A percentile compares a stretch with the other conserved stretches of the same genome.
Evolutionary conservation across 2,888 invertebrate species (phyloP).

Genomic region (Parasteatoda lunata): DNA sequence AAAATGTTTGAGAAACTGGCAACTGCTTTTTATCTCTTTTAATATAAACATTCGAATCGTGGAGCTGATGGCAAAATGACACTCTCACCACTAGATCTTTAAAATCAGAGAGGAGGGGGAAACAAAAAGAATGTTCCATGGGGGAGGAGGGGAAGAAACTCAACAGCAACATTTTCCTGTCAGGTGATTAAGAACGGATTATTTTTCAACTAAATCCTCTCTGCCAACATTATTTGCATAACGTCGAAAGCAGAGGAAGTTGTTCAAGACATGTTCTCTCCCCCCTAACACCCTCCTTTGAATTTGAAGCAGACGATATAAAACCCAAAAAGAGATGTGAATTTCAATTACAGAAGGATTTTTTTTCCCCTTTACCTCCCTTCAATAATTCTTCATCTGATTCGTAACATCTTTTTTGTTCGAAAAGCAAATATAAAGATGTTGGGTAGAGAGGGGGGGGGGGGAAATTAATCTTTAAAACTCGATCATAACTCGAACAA

Average conservation of each 20-base stretch:
- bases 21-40: not conserved
- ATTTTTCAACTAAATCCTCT: constrained; percentile 33
- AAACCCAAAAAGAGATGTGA: not conserved
- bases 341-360: not conserved
- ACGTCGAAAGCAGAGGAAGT: constrained; percentile 43
- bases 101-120: no score
- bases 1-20: no score
- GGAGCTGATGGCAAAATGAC: not conserved
- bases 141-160: not conserved
- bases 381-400: not conserved
- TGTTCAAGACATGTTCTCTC: constrained; percentile 10
- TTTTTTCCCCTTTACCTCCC: not conserved
- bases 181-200: constrained; percentile 25
- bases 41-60: not conserved
- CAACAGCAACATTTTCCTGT: constrained; percentile 24
- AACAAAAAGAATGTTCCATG: not conserved
- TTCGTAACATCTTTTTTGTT: not conserved
- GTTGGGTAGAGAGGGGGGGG: not conserved
- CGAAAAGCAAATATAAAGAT: not conserved
- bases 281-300: not conserved
- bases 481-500: constrained; percentile 3
- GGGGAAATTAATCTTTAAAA: not conserved
- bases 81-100: not conserved
- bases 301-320: not conserved
- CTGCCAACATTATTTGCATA: constrained; percentile 40